These are phyloP conservation scores for Dicrostonyx torquatus DNA, from an alignment of 2,797 vertebrate species.

Conservation along the genomic window DNA sequence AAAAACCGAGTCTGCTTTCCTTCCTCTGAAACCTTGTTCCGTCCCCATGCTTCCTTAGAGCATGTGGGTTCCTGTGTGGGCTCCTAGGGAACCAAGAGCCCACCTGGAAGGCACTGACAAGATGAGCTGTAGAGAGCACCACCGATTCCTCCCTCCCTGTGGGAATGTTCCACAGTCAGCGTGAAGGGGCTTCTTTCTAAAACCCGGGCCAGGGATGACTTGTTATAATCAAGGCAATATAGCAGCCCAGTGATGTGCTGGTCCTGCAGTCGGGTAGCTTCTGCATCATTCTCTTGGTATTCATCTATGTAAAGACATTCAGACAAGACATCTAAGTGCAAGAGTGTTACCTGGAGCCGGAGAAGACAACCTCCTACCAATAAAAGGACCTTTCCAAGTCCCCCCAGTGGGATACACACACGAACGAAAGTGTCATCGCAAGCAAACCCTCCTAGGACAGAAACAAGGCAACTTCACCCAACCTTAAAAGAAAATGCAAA, in stretches of 20 bases:
- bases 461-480: not conserved
- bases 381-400: not conserved
- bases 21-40: not conserved
- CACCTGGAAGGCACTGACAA: fast-evolving
- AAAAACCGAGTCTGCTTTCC: not conserved
- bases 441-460: not conserved
- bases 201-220: not conserved
- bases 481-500: not conserved
- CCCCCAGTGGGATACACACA: fast-evolving
- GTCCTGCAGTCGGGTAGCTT: not conserved
- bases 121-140: not conserved
- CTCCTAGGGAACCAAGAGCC: not conserved
- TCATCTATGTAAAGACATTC: not conserved
- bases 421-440: not conserved
- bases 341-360: not conserved
- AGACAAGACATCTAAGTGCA: not conserved
- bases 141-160: too few relatives aligned
- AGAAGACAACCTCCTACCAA: not conserved
- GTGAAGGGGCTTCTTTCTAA: not conserved
- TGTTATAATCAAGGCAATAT: not conserved
- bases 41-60: not conserved
- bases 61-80: not conserved
- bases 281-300: not conserved
- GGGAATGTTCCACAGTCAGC: not conserved
- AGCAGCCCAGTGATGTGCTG: not conserved